Evolutionary conservation across 1,140 invertebrate species (phyloP), one percentile per base, ranked within the genome.

Genomic region (Magallana angulata): DNA sequence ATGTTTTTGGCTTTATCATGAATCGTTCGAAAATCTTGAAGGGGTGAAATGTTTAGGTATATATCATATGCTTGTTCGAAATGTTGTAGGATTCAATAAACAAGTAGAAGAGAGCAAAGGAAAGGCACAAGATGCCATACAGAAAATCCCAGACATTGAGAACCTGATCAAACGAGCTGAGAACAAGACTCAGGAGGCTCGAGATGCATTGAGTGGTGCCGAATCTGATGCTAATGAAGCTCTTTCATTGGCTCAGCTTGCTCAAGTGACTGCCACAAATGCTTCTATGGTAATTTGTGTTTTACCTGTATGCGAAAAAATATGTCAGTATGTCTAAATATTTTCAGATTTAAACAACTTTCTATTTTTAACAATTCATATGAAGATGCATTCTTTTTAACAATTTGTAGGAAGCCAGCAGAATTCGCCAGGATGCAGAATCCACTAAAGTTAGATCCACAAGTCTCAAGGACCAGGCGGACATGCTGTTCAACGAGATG

Each of bases 31-130:
- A 48, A 48, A 48, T 48, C 36, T 48, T 48, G 2, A 0, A 48
- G 36, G 5, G 36, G 5, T 48, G 36, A 48, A 48, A 48, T 48
- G 5, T 48, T 48, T 5, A 48, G 36, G 36, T 48, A 48, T 48
- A 48, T 48, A 48, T 48, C 5, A 48, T 48, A 48, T 48, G 36
- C 36, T 1, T 48, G 36, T 48, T 48, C 36, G 5, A 48, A 48
- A 48, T 48, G 36, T 89, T 89, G 36, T 91, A 97, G 98, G 97
- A 93, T 99, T 99, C 95, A 98, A 99, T 93, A 96, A 97, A 68
- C 96, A 98, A 94, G 98, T 99, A 2, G 96, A 97, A 90, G 96
- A 97, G 71, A 98, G 97, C 86, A 96, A 97, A 76, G 94, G 95
- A 8, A 96, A 96, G 88, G 97, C 98, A 0, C 95, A 97, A 60